Percentiles rank a stretch among this genome's conserved stretches.
phyloP scores from a whole-genome alignment of 2,888 invertebrate genomes.

The Polydrusus tereticollis region DNA sequence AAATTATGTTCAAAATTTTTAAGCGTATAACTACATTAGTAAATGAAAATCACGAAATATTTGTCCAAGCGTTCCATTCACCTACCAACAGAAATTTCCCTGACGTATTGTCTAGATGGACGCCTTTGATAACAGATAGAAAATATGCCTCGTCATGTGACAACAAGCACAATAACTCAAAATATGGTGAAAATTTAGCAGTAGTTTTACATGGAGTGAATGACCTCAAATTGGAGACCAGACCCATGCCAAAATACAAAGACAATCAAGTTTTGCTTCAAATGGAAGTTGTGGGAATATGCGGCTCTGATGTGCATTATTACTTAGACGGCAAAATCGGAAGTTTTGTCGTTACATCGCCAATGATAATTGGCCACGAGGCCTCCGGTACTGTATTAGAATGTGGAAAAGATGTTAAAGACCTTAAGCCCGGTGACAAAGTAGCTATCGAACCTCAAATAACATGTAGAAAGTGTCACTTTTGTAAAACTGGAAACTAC shows the following conservation, averaged over 20 bases:
- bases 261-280: slow-evolving; percentile 85
- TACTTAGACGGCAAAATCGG: slow-evolving; percentile 87
- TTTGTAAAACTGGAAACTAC: slow-evolving; percentile 90
- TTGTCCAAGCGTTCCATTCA: not conserved
- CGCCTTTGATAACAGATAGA: not conserved
- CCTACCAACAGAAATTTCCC: not conserved
- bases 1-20: not conserved
- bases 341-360: slow-evolving; percentile 84
- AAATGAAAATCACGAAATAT: not conserved
- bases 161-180: not conserved
- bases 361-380: slow-evolving; percentile 94
- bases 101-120: not conserved
- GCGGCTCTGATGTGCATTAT: slow-evolving; percentile 96
- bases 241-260: slow-evolving; percentile 81
- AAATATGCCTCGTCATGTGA: not conserved
- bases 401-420: slow-evolving; percentile 78
- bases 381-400: slow-evolving; percentile 84
- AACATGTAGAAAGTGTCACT: slow-evolving; percentile 84
- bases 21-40: not conserved
- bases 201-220: slow-evolving; percentile 80
- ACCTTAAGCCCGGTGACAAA: slow-evolving; percentile 81
- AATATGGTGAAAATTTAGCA: slow-evolving; percentile 75
- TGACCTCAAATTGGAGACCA: slow-evolving; percentile 84
- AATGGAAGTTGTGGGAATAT: slow-evolving; percentile 94
- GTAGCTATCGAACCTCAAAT: slow-evolving; percentile 96